Percentiles rank a stretch among this genome's conserved stretches.
phyloP scores from a whole-genome alignment of 2,888 invertebrate genomes.

The Pristionchus fissidentatus region DNA sequence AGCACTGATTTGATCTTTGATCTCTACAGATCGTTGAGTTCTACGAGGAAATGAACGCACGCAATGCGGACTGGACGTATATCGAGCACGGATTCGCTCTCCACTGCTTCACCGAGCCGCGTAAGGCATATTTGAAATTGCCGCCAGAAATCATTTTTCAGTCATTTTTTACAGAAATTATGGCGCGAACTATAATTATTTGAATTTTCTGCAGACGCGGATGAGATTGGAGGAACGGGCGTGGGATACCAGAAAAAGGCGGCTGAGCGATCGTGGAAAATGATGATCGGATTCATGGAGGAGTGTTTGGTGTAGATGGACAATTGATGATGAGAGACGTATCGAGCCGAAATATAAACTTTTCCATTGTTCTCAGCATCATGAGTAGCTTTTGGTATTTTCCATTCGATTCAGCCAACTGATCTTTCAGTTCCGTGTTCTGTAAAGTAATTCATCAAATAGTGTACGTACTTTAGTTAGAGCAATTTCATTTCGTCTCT shows the following conservation, averaged over 20 bases:
- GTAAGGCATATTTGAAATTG: too few relatives aligned
- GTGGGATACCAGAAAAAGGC: conserved; percentile 42
- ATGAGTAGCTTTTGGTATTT: too few relatives aligned
- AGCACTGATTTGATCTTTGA: not conserved
- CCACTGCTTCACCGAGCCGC: conserved; percentile 66
- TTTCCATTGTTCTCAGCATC: too few relatives aligned
- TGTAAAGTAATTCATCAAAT: too few relatives aligned
- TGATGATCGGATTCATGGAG: conserved; percentile 29
- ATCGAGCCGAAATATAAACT: too few relatives aligned
- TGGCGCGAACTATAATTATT: not conserved
- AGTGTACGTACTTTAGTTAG: too few relatives aligned
- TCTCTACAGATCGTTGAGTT: conserved; percentile 55
- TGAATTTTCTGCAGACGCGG: not conserved
- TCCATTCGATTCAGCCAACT: too few relatives aligned
- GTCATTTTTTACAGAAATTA: too few relatives aligned
- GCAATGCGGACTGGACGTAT: conserved; percentile 68
- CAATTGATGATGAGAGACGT: too few relatives aligned
- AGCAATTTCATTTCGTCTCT: too few relatives aligned
- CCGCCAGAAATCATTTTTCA: too few relatives aligned
- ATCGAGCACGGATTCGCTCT: conserved; percentile 62
- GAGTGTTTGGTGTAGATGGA: conserved; percentile 16
- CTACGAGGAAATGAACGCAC: conserved; percentile 60
- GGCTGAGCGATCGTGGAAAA: conserved; percentile 40
- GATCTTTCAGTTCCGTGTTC: too few relatives aligned
- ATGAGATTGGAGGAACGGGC: conserved; percentile 29